phyloP scores from a whole-genome alignment of 2,888 invertebrate genomes.

The Mesodorylaimus sp. region DNA sequence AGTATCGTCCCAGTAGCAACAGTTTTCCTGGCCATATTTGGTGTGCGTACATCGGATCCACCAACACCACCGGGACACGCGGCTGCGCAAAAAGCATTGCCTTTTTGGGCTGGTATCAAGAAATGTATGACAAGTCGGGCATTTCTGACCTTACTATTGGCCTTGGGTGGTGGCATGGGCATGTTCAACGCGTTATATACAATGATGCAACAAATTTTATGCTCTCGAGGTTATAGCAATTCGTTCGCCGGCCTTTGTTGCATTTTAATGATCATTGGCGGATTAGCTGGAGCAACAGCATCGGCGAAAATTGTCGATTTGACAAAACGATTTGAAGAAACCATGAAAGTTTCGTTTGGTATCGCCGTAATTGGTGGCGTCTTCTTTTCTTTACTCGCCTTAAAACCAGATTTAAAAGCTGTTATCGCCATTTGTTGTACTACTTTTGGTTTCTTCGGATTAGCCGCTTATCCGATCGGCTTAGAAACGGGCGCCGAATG shows the following conservation, averaged over 20 bases:
- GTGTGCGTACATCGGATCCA: slow-evolving; percentile 23
- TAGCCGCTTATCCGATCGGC: slow-evolving; percentile 37
- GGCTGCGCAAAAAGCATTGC: slow-evolving; percentile 22
- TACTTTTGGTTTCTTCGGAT: slow-evolving; percentile 36
- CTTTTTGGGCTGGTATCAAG: slow-evolving; percentile 6
- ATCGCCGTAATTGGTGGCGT: slow-evolving; percentile 17
- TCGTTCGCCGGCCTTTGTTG: slow-evolving; percentile 26
- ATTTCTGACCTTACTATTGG: slow-evolving; percentile 2
- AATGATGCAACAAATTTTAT: slow-evolving; percentile 33
- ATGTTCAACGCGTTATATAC: slow-evolving; percentile 31
- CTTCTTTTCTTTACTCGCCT: slow-evolving; percentile 10
- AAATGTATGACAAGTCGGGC: background rate
- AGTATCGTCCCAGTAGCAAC: slow-evolving; percentile 15
- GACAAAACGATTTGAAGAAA: slow-evolving; percentile 36
- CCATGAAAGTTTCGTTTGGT: slow-evolving; percentile 32
- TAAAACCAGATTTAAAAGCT: slow-evolving; percentile 17
- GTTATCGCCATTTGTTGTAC: slow-evolving; percentile 28
- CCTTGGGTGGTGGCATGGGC: slow-evolving; percentile 26
- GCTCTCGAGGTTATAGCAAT: slow-evolving; percentile 37
- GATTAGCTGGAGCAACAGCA: slow-evolving; percentile 29
- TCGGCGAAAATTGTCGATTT: slow-evolving; percentile 33
- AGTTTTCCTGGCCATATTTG: slow-evolving; percentile 12
- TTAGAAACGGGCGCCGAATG: slow-evolving; percentile 38
- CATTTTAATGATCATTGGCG: slow-evolving; percentile 34
- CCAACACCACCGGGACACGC: slow-evolving; percentile 24